Evolutionary conservation across 2,797 vertebrate species (phyloP), one percentile per base, ranked within the genome.

Genomic region (Alcedo quadribrachys): DNA sequence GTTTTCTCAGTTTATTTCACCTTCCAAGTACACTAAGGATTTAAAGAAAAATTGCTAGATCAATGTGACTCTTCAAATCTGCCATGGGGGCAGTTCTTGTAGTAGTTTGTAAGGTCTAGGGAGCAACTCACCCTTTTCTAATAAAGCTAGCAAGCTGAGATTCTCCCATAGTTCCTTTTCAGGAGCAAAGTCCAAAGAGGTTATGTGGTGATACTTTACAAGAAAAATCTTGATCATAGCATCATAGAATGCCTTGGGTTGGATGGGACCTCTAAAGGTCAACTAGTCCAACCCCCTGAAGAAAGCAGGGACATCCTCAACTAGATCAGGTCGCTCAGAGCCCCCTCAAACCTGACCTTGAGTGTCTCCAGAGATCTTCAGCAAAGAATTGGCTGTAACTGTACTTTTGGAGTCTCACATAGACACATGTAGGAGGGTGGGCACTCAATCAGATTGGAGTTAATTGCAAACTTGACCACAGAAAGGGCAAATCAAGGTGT

Each of bases 11-110:
- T 14, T 4, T 51, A 32, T 54, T 91, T 62, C 28, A 25, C n/a
- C 24, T 70, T 92, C 45, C 11, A 25, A 85, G 24, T 48, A 46
- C 7, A 3, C 28, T 9, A n/a, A 62, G 10, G 32, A 30, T 87
- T 81, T 75, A 75, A 81, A 83, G 77, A 76, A 66, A 51, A 81
- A 32, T 42, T 46, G 45, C 53, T 58, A 30, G 21, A 67, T 71
- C 50, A 15, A 3, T 45, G 51, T 40, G 61, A 75, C 51, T 82
- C 46, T 74, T 68, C 46, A 33, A 9, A 5, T 21, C 66, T 32
- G 46, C 55, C 55, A 58, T 15, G 32, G 32, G 32, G 55, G 21
- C 55, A 58, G 32, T 24, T 58, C 33, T 58, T 33, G 32, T 32
- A 33, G 24, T 24, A 33, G 55, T 16, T 58, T 35, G 32, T 58